Evolutionary conservation across 1,140 invertebrate species (phyloP).

Genomic region (Plodia interpunctella): DNA sequence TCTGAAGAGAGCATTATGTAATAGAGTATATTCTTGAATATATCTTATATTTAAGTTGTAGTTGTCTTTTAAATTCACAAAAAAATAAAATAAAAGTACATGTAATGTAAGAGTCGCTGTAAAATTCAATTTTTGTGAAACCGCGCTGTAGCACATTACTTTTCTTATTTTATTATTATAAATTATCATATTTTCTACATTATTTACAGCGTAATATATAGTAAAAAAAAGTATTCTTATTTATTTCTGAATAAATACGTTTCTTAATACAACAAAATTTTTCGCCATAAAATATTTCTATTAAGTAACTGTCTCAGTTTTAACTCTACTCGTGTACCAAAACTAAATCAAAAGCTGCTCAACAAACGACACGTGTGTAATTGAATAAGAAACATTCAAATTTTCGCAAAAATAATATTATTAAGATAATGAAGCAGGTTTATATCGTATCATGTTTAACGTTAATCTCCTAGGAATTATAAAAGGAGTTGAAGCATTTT

Average conservation of each 20-base stretch:
- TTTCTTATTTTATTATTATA: background rate
- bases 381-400: too few species aligned
- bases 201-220: background rate
- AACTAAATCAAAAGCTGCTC: too few species aligned
- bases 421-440: too few species aligned
- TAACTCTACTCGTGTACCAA: too few species aligned
- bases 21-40: slow-evolving; percentile 12
- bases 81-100: slow-evolving; percentile 5
- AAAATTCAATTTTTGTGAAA: background rate
- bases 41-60: background rate
- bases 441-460: background rate
- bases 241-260: background rate
- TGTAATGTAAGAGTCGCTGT: slow-evolving; percentile 16
- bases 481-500: background rate
- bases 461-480: background rate
- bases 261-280: too few species aligned
- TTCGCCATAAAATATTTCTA: too few species aligned
- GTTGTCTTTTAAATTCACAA: background rate
- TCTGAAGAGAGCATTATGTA: slow-evolving; percentile 29
- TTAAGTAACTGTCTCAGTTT: too few species aligned
- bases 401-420: too few species aligned
- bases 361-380: too few species aligned
- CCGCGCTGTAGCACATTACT: background rate
- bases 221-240: background rate
- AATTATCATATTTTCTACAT: background rate